Base-by-base conservation (phyloP, 2,113 vertebrate genomes). In the Martes martes region DNA sequence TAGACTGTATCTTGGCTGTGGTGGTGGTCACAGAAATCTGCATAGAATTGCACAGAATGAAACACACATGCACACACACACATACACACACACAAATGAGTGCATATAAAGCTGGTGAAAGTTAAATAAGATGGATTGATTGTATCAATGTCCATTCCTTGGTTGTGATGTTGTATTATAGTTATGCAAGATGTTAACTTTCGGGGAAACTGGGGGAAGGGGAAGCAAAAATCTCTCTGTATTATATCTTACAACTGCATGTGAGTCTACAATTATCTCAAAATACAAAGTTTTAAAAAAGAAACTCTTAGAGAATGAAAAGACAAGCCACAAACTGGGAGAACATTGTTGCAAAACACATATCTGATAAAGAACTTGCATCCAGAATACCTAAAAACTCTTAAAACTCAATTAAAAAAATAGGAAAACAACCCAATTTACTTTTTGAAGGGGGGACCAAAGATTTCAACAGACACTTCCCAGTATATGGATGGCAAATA, bases 401-500 rank as follows among this genome's bases (percentile, higher is more conserved):
- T 96, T 67, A 67, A 92, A 92, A 89, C 18, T 24, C 11, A 55
- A 19, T 57, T 82, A 92, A 45, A 92, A 45, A 81, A 86, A 83
- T 42, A 88, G 69, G 42, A 85, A 88, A 96, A 73, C 9, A n/a
- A n/a, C n/a, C 3, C 19, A 45, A 24, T 55, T 78, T 74, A 57
- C 42, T 87, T 92, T 74, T 57, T 31, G 11, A 63, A 80, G 36
- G 45, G 21, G 31, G 8, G 45, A 18, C 21, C 89, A 81, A 55
- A 86, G 69, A 90, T 59, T 82, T 94, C n/a, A 95, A 92, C 6
- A 87, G 63, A 87, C 8, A 45, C 26, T 91, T 96, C 10, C n/a
- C 28, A 74, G 59, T 55, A 23, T 39, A 24, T 18, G 9, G 33
- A 42, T 74, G 36, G 2, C 52, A 94, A 59, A 59, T 36, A 71